These are phyloP conservation scores for Prionailurus bengalensis DNA, from an alignment of 2,113 vertebrate species.

Conservation along the genomic window DNA sequence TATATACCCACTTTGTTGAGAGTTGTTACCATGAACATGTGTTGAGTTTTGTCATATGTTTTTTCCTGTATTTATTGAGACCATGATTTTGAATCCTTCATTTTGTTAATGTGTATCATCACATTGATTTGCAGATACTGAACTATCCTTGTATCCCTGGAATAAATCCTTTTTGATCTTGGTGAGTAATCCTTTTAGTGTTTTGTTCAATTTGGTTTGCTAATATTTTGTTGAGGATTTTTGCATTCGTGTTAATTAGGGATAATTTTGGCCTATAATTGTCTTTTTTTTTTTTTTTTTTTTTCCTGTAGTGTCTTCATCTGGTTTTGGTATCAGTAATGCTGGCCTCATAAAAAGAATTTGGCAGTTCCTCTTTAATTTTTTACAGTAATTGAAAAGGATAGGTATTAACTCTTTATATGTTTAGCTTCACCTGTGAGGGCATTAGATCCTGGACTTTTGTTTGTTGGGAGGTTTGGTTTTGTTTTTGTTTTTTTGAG, in stretches of 20 bases:
- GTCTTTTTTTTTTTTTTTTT: background rate
- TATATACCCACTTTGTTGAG: background rate
- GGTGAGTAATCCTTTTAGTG: background rate
- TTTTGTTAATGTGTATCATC: background rate
- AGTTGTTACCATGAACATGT: background rate
- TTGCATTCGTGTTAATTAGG: background rate
- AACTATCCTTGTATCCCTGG: background rate
- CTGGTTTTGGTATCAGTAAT: background rate
- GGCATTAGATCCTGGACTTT: background rate
- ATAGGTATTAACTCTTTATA: background rate
- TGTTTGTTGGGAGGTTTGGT: background rate
- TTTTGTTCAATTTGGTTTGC: background rate
- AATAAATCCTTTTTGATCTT: background rate
- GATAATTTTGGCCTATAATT: background rate
- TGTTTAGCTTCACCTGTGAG: background rate
- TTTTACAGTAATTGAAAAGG: background rate
- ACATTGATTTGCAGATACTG: background rate
- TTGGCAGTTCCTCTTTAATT: background rate
- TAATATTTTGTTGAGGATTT: background rate
- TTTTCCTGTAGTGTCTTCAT: background rate
- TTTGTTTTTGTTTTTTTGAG: too few species aligned
- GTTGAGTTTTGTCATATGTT: background rate
- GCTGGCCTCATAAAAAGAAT: background rate
- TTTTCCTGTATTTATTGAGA: background rate
- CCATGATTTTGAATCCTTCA: background rate